Base-by-base conservation (phyloP, 2,113 vertebrate species). In the Ellobius talpinus region DNA sequence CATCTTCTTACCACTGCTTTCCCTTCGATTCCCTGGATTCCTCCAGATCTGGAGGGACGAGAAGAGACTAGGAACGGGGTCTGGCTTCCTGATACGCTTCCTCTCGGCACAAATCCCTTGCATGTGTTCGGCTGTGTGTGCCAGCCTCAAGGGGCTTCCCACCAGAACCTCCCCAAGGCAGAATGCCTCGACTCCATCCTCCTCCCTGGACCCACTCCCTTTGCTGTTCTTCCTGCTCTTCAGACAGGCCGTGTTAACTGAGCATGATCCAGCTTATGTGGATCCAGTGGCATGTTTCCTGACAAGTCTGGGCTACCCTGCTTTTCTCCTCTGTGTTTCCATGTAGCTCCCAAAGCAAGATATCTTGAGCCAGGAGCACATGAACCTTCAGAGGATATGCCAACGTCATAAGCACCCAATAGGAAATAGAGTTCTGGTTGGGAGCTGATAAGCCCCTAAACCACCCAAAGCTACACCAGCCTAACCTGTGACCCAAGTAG, bases 351-450 rank as follows among this genome's bases (percentile, higher is more conserved):
- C 5, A 4, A 76, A 68, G 81, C 7, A 23, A 61, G 19, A 86
- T 0, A 11, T 14, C 55, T 0, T 17, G n/a, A 63, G 42, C 72
- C 65, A 14, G 39, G 26, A 24, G 29, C 70, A 5, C 7, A 24
- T 2, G 39, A 52, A 3, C 23, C 90, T 26, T 3, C 9, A 9
- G 63, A 1, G 1, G 24, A 50, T n/a, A 6, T 6, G 61, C 42
- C 16, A 3, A n/a, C 0, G 14, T 39, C 5, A 0, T 0, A 0
- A 36, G 23, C 10, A 14, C 63, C 11, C 12, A 1, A 13, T 0
- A 7, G 13, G 74, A 11, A 23, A 76, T 65, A 23, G 12, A 77
- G 26, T 61, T 36, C 70, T 50, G 0, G 7, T 29, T 36, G 52
- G 33, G 79, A 23, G n/a, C 0, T 76, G 17, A 1, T 12, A 14